A percentile compares a stretch with the other conserved stretches of the same genome.
Evolutionary conservation across 2,113 vertebrate genomes (phyloP).

Genomic region (Acinonyx jubatus): DNA sequence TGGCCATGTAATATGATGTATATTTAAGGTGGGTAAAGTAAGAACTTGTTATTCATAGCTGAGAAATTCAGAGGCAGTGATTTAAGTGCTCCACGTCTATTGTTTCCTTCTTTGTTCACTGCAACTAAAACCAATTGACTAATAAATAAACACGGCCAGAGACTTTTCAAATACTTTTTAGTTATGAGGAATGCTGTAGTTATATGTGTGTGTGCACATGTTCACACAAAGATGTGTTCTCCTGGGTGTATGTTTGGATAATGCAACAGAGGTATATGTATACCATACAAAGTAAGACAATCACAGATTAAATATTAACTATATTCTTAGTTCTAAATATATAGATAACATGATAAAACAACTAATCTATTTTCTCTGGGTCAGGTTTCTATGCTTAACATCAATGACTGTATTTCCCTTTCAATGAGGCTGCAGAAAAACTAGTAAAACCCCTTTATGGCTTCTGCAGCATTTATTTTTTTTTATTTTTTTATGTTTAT

Average conservation of each 20-base stretch:
- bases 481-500: too few species aligned
- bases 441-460: background rate
- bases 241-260: background rate
- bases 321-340: background rate
- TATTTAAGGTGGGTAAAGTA: background rate
- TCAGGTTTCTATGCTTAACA: background rate
- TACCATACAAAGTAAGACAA: background rate
- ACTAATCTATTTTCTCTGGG: background rate
- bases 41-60: background rate
- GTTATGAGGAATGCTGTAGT: background rate
- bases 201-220: background rate
- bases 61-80: background rate
- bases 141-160: background rate
- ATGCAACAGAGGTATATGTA: background rate
- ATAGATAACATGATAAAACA: background rate
- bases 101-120: background rate
- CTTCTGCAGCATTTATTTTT: background rate
- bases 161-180: background rate
- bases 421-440: background rate
- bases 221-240: background rate
- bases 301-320: background rate
- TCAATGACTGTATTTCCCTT: background rate
- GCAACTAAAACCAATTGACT: background rate
- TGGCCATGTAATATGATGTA: background rate
- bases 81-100: background rate